Evolutionary conservation across 2,888 invertebrate species (phyloP).

Genomic region (Tipula unca): DNA sequence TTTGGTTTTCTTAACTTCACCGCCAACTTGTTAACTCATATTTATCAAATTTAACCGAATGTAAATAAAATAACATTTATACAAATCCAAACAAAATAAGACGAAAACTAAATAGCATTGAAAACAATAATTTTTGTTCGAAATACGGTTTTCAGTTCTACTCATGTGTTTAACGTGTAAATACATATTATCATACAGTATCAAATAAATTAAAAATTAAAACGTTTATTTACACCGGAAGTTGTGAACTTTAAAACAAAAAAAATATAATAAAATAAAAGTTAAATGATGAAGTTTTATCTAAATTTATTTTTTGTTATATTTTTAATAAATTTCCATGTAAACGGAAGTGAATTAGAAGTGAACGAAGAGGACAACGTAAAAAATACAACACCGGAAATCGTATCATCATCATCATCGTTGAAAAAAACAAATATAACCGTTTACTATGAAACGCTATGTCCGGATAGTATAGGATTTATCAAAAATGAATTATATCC

Average conservation of each 20-base stretch:
- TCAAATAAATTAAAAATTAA: not conserved
- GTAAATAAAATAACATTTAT: not conserved
- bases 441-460: slow-evolving; percentile 38
- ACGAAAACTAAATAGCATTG: not conserved
- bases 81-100: not conserved
- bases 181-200: not conserved
- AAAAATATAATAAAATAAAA: not conserved
- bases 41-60: not conserved
- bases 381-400: not conserved
- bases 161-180: not conserved
- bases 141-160: not conserved
- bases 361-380: not conserved
- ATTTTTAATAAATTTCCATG: not conserved
- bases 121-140: not conserved
- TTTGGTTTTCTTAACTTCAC: not conserved
- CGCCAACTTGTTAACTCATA: not conserved
- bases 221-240: not conserved
- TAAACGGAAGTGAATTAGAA: not conserved
- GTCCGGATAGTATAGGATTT: slow-evolving; percentile 36
- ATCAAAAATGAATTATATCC: slow-evolving; percentile 31
- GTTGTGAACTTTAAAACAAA: not conserved
- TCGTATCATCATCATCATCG: not conserved
- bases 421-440: not conserved
- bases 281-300: not conserved
- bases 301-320: not conserved